A percentile compares a stretch with the other conserved stretches of the same genome.
Evolutionary conservation across 1,140 invertebrate genomes (phyloP).

Genomic region (Linepithema humile): DNA sequence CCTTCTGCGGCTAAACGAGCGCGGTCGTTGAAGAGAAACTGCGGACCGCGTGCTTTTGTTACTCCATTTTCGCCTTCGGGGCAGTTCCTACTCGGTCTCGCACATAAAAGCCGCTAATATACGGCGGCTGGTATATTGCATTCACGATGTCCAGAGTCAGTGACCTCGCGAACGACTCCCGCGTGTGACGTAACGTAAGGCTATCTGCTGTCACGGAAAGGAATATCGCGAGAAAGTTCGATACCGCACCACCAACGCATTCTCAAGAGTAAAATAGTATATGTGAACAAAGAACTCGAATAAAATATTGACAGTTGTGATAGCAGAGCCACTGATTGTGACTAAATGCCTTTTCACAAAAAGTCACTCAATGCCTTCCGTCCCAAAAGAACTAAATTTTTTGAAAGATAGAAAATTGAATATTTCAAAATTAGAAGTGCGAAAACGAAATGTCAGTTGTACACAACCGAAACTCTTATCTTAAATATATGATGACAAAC

Average conservation of each 20-base stretch:
- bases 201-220: conserved; percentile 11
- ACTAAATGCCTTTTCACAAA: no score
- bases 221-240: conserved; percentile 23
- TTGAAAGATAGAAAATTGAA: background rate
- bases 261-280: background rate
- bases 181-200: conserved; percentile 21
- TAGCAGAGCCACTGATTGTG: no score
- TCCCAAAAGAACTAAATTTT: background rate
- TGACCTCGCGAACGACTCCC: conserved; percentile 6
- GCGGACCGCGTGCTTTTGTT: background rate
- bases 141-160: background rate
- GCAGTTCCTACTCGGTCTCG: background rate
- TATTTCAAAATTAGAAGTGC: no score
- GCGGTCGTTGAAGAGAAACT: conserved; percentile 39
- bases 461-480: no score
- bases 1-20: conserved; percentile 38
- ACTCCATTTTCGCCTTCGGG: conserved; percentile 26
- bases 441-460: no score
- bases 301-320: background rate
- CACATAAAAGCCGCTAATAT: conserved; percentile 12
- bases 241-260: background rate
- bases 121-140: conserved; percentile 5
- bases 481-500: background rate
- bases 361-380: no score
- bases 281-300: background rate